Base-by-base conservation (phyloP, 2,888 invertebrate genomes). In the Scaptomyza flava region DNA sequence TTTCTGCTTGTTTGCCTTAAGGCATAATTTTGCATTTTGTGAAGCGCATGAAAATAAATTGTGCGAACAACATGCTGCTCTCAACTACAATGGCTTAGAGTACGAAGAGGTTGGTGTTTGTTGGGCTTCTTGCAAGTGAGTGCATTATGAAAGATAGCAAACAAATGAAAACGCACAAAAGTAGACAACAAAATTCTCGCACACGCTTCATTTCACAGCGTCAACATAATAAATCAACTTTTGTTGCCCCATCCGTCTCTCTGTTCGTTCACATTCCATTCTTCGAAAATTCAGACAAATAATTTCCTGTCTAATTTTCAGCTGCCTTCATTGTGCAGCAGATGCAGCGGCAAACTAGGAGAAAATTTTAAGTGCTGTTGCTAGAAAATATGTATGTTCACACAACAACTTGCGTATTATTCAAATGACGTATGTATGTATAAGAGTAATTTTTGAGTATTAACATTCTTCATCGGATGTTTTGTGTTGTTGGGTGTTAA, bases 221-320 rank as follows among this genome's bases (percentile, higher is more conserved):
- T 71, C 83, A 83, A 80, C 75, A 83, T 73, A 83, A 81, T 81
- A 83, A 72, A 81, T 83, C 81, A 81, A 77, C 66, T 83, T 70
- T 56, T 48, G 52, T 48, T 31, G 46, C 30, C 27, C 12, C n/a
- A n/a, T 53, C 42, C 43, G 31, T 23, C 33, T 17, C 6, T 31
- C 17, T 6, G 14, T 38, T 12, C 36, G 14, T 46, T 34, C 42
- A 36, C 45, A 51, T 65, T 51, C 42, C 27, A 54, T 41, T 30
- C 54, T 14, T 52, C 33, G 23, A 33, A 45, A 48, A 53, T 42
- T 58, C 58, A 59, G 82, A 70, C 83, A 80, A 82, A 82, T 77
- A 82, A 72, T 79, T 77, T 82, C 75, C 77, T 74, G 76, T 83
- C 74, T 81, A 67, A 83, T 78, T 83, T 76, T 71, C 54, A 57